Percentiles rank a stretch among this genome's conserved stretches.
These are phyloP conservation scores for Seira sanloemensis DNA, from an alignment of 2,888 invertebrate species.

Conservation along the genomic window DNA sequence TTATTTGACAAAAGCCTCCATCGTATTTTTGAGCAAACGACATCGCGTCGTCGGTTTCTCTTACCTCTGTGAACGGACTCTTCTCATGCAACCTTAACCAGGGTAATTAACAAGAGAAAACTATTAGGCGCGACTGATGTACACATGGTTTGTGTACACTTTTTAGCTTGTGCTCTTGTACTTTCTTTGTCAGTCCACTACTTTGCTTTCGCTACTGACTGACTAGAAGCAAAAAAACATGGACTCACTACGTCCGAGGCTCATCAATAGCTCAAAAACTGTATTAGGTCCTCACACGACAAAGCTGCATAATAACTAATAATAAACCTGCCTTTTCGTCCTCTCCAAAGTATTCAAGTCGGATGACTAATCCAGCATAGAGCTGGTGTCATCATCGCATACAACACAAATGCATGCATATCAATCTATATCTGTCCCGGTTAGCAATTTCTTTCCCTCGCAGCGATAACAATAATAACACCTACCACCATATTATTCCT, in stretches of 20 bases:
- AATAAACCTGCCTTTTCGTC: neutral
- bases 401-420: neutral
- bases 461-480: too few species aligned
- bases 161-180: neutral
- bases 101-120: neutral
- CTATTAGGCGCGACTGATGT: too few species aligned
- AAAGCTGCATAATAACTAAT: neutral
- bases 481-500: neutral
- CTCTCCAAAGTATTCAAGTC: too few species aligned
- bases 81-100: neutral
- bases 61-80: neutral
- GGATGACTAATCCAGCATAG: neutral
- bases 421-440: neutral
- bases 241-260: neutral
- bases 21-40: neutral
- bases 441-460: neutral
- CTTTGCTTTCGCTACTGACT: neutral
- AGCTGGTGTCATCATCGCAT: neutral
- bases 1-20: neutral
- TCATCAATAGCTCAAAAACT: too few species aligned
- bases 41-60: neutral
- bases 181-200: neutral
- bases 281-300: neutral
- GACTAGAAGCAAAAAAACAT: neutral
- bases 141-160: too few species aligned